A percentile compares a stretch with the other conserved stretches of the same genome.
These are phyloP conservation scores for Temnothorax ravouxi DNA, from an alignment of 2,888 invertebrate species.

Conservation along the genomic window DNA sequence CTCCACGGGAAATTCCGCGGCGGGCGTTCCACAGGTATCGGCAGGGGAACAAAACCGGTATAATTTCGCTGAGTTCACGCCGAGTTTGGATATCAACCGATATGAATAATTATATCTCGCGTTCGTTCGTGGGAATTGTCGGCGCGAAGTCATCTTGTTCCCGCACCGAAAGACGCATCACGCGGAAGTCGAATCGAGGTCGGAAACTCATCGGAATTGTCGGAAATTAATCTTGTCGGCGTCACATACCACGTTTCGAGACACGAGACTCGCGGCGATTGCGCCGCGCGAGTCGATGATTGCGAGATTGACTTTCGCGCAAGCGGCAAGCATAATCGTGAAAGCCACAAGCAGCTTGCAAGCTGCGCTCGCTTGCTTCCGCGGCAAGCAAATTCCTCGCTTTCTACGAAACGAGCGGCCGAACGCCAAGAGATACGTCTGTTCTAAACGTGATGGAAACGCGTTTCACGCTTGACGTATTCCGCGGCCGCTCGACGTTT, in stretches of 20 bases:
- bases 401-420: slow-evolving; percentile 24
- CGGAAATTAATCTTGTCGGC: slow-evolving; percentile 11
- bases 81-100: not conserved
- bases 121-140: not conserved
- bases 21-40: not conserved
- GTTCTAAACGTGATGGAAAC: slow-evolving; percentile 10
- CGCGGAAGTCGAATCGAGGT: not conserved
- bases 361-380: slow-evolving; percentile 44
- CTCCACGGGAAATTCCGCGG: slow-evolving; percentile 26
- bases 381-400: slow-evolving; percentile 33
- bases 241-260: slow-evolving; percentile 26
- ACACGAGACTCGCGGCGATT: slow-evolving; percentile 26
- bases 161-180: not conserved
- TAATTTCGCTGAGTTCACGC: slow-evolving; percentile 28
- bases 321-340: slow-evolving; percentile 32
- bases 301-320: slow-evolving; percentile 60
- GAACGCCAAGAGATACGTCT: slow-evolving; percentile 1
- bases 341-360: slow-evolving; percentile 26
- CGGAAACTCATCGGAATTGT: not conserved
- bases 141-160: not conserved
- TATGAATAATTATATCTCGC: not conserved
- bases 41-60: slow-evolving; percentile 13
- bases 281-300: slow-evolving; percentile 38
- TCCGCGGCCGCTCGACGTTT: slow-evolving; percentile 24
- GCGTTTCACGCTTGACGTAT: slow-evolving; percentile 37